phyloP scores from a whole-genome alignment of 2,888 invertebrate species.

The Diachrysia chrysitis region DNA sequence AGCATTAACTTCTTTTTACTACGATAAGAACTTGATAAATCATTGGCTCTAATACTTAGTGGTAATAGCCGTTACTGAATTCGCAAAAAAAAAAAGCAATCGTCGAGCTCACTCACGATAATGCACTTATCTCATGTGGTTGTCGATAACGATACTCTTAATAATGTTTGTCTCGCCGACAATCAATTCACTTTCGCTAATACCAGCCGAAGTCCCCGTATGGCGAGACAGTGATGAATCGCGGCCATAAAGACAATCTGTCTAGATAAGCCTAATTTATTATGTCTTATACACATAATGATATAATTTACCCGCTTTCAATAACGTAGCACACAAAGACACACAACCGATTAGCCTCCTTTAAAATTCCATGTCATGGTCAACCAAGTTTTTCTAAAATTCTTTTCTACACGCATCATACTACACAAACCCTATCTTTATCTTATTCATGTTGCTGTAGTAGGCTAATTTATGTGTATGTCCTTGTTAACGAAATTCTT shows the following conservation, averaged over 20 bases:
- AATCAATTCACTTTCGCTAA: slow-evolving; percentile 79
- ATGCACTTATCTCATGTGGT: slow-evolving; percentile 28
- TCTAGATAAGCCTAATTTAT: slow-evolving; percentile 87
- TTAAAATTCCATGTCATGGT: slow-evolving; percentile 69
- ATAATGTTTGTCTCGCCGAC: slow-evolving; percentile 59
- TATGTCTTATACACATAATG: slow-evolving; percentile 70
- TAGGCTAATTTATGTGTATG: slow-evolving; percentile 25
- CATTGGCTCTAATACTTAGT: not conserved
- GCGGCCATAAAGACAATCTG: slow-evolving; percentile 78
- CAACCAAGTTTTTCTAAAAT: slow-evolving; percentile 23
- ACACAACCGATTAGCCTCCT: slow-evolving; percentile 60
- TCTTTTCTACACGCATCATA: slow-evolving; percentile 48
- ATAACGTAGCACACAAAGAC: slow-evolving; percentile 66
- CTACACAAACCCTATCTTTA: slow-evolving; percentile 22
- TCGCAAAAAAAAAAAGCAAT: slow-evolving; percentile 11
- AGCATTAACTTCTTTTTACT: not conserved
- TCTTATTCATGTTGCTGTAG: slow-evolving; percentile 29
- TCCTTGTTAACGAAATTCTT: slow-evolving; percentile 30
- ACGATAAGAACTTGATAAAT: not conserved
- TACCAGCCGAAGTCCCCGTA: slow-evolving; percentile 61
- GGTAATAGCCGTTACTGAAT: slow-evolving; percentile 9
- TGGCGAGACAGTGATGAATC: slow-evolving; percentile 83
- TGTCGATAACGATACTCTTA: slow-evolving; percentile 43
- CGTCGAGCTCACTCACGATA: slow-evolving; percentile 13
- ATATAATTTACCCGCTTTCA: slow-evolving; percentile 74